phyloP scores from a whole-genome alignment of 2,113 vertebrate genomes.

The Lonchura striata region DNA sequence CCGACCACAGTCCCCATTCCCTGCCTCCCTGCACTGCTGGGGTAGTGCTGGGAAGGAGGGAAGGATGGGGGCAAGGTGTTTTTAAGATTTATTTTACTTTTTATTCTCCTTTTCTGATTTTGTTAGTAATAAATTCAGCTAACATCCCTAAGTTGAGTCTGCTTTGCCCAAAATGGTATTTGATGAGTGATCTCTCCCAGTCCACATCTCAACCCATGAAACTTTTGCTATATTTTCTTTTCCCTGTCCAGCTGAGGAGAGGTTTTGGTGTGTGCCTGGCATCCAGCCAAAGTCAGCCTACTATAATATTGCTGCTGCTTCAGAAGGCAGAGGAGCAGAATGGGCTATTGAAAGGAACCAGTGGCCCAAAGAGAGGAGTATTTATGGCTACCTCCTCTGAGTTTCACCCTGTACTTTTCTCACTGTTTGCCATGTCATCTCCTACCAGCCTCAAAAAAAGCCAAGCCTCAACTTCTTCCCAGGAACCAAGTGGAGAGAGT shows the following conservation, averaged over 20 bases:
- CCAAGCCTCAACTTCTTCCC: background rate
- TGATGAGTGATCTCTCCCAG: background rate
- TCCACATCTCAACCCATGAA: background rate
- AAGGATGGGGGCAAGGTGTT: background rate
- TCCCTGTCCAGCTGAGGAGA: background rate
- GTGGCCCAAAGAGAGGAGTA: fast-evolving
- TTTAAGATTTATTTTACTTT: background rate
- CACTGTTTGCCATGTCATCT: background rate
- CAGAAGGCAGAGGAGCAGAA: background rate
- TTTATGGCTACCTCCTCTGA: background rate
- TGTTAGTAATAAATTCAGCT: background rate
- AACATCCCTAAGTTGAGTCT: background rate
- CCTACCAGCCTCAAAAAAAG: background rate
- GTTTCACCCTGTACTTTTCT: background rate
- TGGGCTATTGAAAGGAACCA: background rate
- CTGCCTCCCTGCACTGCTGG: background rate
- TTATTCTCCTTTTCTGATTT: background rate
- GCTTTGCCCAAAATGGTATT: background rate
- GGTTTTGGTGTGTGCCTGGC: background rate
- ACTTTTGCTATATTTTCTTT: background rate
- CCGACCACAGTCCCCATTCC: background rate
- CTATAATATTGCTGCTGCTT: background rate
- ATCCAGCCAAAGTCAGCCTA: background rate
- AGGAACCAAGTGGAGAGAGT: background rate
- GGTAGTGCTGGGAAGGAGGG: background rate